Conservation (phyloP, 2,797 vertebrate genomes). For the Clarias laeviceps region DNA sequence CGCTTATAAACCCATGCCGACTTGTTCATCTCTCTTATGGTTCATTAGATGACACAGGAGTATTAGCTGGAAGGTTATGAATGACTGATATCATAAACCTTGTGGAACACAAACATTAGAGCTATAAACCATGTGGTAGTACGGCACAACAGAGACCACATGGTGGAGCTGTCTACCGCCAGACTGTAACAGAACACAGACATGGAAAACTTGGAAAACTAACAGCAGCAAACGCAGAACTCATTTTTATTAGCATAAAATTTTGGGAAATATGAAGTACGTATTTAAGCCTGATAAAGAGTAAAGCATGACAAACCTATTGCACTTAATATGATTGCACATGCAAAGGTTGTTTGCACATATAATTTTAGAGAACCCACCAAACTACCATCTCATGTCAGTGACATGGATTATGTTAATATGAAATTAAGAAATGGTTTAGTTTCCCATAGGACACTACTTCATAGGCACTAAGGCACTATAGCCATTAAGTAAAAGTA, state of each 20-base stretch:
- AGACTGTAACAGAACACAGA: background rate
- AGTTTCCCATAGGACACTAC: background rate
- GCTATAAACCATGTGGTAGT: background rate
- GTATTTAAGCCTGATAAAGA: background rate
- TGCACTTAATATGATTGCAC: background rate
- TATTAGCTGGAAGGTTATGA: conserved; percentile 33
- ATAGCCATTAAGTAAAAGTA: background rate
- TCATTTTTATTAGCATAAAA: background rate
- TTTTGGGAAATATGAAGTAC: background rate
- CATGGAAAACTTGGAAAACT: background rate
- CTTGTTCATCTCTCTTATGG: conserved; percentile 28
- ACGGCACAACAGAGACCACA: conserved; percentile 21
- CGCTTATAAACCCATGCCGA: background rate
- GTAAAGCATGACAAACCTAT: background rate
- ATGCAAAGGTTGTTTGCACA: conserved; percentile 1
- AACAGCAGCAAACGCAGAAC: background rate
- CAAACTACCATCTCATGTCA: background rate
- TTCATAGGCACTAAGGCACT: too few relatives aligned
- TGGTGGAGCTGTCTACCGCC: conserved; percentile 33
- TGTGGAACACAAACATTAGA: background rate
- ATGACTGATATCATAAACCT: conserved; percentile 21
- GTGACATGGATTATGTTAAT: background rate
- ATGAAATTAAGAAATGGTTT: background rate
- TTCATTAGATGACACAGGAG: conserved; percentile 32
- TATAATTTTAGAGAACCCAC: background rate